Evolutionary conservation across 2,797 vertebrate species (phyloP), one percentile per base, ranked within the genome.

Genomic region (Lepilemur ruficaudatus): DNA sequence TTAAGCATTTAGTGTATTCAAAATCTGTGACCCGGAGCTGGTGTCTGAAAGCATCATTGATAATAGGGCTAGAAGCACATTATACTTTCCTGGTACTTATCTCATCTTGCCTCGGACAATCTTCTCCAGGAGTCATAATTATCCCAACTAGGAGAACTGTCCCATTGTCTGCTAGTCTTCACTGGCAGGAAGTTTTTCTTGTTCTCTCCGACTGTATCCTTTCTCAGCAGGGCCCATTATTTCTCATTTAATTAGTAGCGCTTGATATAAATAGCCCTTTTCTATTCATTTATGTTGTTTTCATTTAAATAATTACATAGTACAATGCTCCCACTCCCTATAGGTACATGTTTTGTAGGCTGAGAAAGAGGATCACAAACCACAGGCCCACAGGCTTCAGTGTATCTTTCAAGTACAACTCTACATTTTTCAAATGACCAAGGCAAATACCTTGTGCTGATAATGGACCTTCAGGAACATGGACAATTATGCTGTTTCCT

Each of bases 201-300:
- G 73, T 59, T 94, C 70, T 91, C 82, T 96, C 93, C 14, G 0
- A 85, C 94, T 95, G 46, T 48, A 87, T 94, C 48, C 84, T 94
- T 94, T 97, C 96, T 96, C 96, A 94, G 94, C 41, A 87, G 95
- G 84, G 13, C 95, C 84, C 82, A 96, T 96, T 96, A 97, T 80
- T 98, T 96, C 95, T 97, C 93, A 93, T 97, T 96, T 97, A 98
- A 97, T 97, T 97, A 97, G 97, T 69, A 97, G 93, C 63, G 78
- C 59, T 96, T 93, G 91, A 95, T 96, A 91, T 70, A 90, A 96
- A 97, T 82, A 93, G 89, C 75, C 80, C 87, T 93, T 93, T 94
- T 92, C 81, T 96, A 89, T 94, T 90, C 96, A 93, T 90, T 97
- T 94, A 96, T 84, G 94, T 94, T 97, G 69, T 94, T 96, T 97